Base-by-base conservation (phyloP, 2,888 invertebrate species). In the Ethmia dodecea region DNA sequence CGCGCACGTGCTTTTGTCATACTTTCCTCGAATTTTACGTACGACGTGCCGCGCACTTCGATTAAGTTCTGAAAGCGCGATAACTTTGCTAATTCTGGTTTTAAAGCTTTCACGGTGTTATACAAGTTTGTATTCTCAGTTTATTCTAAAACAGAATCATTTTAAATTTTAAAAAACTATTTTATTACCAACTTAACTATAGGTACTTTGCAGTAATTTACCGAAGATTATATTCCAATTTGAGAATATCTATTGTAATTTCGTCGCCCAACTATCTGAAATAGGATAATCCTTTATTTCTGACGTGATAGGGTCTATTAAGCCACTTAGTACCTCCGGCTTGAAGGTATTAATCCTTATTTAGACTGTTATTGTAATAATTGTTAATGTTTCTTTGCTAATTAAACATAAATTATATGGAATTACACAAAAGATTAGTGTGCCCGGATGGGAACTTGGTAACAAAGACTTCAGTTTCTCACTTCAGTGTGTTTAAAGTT, bases 1-100 rank as follows among this genome's bases (percentile, higher is more conserved):
- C 56, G 69, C 64, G 75, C 75, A 75, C 79, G 80, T 81, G 78
- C 78, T 83, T 80, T 79, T 77, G 80, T 81, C 80, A 72, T 71
- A 80, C 81, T 80, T 83, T 74, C 62, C 57, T 62, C 60, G 73
- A 80, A 71, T 81, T 79, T 78, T 74, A 76, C 71, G 70, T 73
- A 75, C 70, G 64, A 83, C 83, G 80, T 81, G 84, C 68, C 65
- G 52, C 64, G 77, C 76, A 81, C 73, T 71, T 74, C 66, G 71
- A 79, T 80, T 66, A 67, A 72, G 71, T 78, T 76, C 69, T 62
- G 58, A 69, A 75, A 66, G 61, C 67, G 54, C 63, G 43, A 48
- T 47, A 72, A 73, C 69, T 69, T 71, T 60, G 56, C 61, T 72
- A 69, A 72, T 69, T 71, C 67, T 67, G 67, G 61, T 68, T 73